A percentile compares a stretch with the other conserved stretches of the same genome.
Conservation (phyloP, 1,140 invertebrate genomes). For the Tetragonula clypearis region DNA sequence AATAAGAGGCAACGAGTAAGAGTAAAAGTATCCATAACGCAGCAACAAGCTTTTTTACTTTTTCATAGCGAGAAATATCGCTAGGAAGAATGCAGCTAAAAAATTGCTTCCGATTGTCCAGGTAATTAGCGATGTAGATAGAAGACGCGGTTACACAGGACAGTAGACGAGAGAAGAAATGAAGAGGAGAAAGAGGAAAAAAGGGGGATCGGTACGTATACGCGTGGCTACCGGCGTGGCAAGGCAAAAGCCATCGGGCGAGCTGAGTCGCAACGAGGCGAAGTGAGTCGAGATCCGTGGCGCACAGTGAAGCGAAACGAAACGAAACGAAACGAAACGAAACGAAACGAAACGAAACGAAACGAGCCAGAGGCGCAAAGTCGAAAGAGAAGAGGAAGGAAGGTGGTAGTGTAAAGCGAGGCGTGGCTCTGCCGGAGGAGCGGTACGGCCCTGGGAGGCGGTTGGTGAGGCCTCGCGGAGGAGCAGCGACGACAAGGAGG, state of each 20-base stretch:
- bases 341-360: neutral
- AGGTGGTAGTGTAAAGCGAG: conserved; percentile 38
- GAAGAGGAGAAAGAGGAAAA: neutral
- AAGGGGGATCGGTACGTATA: conserved; percentile 30
- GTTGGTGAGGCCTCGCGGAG: conserved; percentile 70
- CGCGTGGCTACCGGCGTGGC: conserved; percentile 44
- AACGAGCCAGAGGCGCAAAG: conserved; percentile 2
- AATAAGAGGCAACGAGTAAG: too few species aligned
- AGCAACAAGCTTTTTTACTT: too few species aligned
- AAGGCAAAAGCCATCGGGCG: conserved; percentile 27
- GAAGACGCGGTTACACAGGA: neutral
- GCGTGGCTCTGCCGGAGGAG: conserved; percentile 40
- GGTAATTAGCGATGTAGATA: neutral
- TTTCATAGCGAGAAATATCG: too few species aligned
- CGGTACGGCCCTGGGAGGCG: conserved; percentile 74
- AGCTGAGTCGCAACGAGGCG: conserved; percentile 16
- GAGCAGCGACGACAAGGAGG: conserved; percentile 66
- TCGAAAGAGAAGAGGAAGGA: neutral
- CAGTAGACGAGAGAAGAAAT: neutral
- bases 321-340: neutral
- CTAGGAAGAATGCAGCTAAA: too few species aligned
- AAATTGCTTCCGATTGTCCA: too few species aligned
- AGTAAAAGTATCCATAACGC: too few species aligned
- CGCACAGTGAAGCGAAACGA: neutral
- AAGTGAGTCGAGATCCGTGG: neutral